Evolutionary conservation across 2,113 vertebrate species (phyloP).

Genomic region (Rhombomys opimus): DNA sequence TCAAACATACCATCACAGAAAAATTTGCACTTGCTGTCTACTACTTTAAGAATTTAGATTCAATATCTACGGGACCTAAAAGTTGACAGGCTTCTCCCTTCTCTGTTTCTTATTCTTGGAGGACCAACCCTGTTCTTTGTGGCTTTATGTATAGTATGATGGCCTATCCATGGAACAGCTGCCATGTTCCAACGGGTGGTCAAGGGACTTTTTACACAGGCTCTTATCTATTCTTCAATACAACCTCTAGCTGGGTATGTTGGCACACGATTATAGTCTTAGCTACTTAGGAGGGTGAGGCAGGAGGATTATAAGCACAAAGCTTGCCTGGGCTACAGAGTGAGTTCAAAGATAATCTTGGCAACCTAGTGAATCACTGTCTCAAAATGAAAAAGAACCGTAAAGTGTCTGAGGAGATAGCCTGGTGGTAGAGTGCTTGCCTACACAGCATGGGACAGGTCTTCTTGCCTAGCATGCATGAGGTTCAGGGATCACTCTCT

Average conservation of each 20-base stretch:
- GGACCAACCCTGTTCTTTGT: neutral
- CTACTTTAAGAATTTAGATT: constrained; percentile 19
- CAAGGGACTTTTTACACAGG: neutral
- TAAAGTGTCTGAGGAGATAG: neutral
- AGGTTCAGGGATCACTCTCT: neutral
- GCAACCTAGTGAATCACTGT: neutral
- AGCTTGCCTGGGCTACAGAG: neutral
- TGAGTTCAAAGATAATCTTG: neutral
- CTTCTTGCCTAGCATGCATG: neutral
- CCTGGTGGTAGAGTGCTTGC: neutral
- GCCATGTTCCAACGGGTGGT: neutral
- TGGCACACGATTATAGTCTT: neutral
- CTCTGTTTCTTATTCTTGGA: neutral
- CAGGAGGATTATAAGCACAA: neutral
- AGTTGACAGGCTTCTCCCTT: neutral
- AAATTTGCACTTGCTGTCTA: constrained; percentile 37
- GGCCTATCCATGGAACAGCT: neutral
- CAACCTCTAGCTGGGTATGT: no score
- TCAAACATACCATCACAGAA: neutral
- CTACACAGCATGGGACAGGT: neutral
- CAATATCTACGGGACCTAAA: neutral
- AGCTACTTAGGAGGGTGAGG: neutral
- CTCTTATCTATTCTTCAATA: neutral
- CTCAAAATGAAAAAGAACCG: neutral
- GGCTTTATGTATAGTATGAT: neutral